Conservation (phyloP, 2,888 invertebrate species). For the Cheilosia pagana region DNA sequence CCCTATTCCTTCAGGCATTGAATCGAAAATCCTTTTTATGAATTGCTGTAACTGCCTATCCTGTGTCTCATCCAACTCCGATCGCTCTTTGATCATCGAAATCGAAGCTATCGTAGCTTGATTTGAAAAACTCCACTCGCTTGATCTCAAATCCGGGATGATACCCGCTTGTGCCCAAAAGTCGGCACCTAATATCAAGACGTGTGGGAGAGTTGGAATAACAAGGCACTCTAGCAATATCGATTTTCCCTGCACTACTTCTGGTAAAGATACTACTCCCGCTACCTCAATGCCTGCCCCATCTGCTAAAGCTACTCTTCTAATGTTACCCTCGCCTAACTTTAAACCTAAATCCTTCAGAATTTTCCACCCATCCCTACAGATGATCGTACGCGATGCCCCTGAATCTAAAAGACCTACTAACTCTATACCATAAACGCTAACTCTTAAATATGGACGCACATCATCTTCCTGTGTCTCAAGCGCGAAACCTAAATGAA, state of each 20-base stretch:
- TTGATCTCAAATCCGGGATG: constrained; percentile 1
- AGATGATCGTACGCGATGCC: neutral
- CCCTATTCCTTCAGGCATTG: neutral
- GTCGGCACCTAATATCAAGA: neutral
- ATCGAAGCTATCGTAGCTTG: neutral
- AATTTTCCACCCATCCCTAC: neutral
- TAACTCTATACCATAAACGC: neutral
- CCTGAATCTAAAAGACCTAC: neutral
- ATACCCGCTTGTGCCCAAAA: constrained; percentile 5
- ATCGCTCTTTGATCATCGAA: neutral
- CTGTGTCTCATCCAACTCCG: neutral
- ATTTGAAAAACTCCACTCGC: neutral
- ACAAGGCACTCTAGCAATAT: neutral
- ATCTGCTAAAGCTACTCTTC: neutral
- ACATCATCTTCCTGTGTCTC: neutral
- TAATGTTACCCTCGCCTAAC: neutral
- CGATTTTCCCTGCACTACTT: no score
- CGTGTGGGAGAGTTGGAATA: neutral
- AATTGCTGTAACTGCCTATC: neutral
- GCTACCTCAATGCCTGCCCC: neutral
- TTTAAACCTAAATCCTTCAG: neutral
- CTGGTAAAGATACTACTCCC: neutral
- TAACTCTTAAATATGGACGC: constrained; percentile 1
- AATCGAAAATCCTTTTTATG: neutral
- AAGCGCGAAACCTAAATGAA: neutral